Conservation (phyloP, 2,113 vertebrate species). For the Syngnathus typhle region DNA sequence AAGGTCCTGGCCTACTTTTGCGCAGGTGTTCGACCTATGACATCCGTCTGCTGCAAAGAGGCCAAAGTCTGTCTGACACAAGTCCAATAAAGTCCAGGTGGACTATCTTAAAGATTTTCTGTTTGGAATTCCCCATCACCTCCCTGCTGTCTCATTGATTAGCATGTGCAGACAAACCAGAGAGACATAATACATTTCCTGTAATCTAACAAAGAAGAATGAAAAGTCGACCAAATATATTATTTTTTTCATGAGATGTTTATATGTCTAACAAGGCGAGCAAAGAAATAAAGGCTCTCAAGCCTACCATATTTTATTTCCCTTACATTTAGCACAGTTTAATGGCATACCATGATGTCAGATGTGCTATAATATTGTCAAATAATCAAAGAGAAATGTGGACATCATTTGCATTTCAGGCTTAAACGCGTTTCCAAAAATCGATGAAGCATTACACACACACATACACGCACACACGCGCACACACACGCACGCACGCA, state of each 20-base stretch:
- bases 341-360: constrained; percentile 30
- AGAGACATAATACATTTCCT: background rate
- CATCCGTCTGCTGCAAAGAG: constrained; percentile 68
- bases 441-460: constrained; percentile 29
- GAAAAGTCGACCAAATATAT: background rate
- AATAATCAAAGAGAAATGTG: constrained; percentile 8
- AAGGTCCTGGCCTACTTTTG: constrained; percentile 68
- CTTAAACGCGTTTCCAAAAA: constrained; percentile 17
- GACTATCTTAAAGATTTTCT: constrained; percentile 48
- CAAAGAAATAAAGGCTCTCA: constrained; percentile 14
- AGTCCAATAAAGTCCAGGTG: constrained; percentile 55
- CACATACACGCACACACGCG: constrained; percentile 11
- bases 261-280: too few species aligned
- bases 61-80: constrained; percentile 62
- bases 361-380: constrained; percentile 8
- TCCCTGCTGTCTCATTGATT: constrained; percentile 30
- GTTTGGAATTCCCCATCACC: constrained; percentile 35
- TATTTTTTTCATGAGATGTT: background rate
- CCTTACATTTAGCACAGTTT: constrained; percentile 30
- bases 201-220: background rate
- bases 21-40: constrained; percentile 75
- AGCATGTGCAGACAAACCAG: constrained; percentile 11
- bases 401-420: constrained; percentile 24
- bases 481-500: constrained; percentile 23
- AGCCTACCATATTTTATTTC: constrained; percentile 29